Conservation (phyloP, 2,113 vertebrate genomes). For the Gymnarchus niloticus region DNA sequence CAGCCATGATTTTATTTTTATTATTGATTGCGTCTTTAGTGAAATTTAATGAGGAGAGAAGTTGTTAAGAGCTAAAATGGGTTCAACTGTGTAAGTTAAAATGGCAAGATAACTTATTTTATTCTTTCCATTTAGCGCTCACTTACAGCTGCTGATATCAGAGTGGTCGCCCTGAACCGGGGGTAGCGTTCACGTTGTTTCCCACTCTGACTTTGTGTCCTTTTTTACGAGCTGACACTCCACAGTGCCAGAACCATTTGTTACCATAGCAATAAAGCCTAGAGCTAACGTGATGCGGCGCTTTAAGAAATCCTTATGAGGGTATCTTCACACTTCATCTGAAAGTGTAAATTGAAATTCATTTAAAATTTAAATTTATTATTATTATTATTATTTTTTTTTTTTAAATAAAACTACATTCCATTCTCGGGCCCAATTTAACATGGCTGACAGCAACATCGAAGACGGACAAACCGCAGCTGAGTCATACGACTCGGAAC, state of each 20-base stretch:
- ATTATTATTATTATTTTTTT: too few relatives aligned
- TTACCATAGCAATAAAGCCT: constrained; percentile 18
- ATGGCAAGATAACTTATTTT: background rate
- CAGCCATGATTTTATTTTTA: background rate
- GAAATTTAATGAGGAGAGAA: background rate
- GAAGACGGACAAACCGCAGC: too few relatives aligned
- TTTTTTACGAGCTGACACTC: constrained; percentile 2
- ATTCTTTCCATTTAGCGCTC: background rate
- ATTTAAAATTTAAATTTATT: too few relatives aligned
- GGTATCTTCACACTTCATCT: background rate
- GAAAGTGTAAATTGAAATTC: constrained; percentile 1
- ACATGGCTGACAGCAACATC: background rate
- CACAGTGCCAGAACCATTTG: background rate
- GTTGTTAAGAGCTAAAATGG: background rate
- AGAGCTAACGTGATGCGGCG: background rate
- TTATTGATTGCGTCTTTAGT: too few relatives aligned
- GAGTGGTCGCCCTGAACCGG: background rate
- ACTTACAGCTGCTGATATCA: background rate
- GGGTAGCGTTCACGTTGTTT: background rate
- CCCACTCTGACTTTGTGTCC: background rate
- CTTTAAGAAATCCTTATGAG: background rate
- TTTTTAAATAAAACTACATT: background rate
- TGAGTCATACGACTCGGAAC: too few relatives aligned
- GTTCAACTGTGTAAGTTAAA: background rate
- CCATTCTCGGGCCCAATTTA: background rate